Evolutionary conservation across 2,888 invertebrate species (phyloP).

Genomic region (Oxycera nigricornis): DNA sequence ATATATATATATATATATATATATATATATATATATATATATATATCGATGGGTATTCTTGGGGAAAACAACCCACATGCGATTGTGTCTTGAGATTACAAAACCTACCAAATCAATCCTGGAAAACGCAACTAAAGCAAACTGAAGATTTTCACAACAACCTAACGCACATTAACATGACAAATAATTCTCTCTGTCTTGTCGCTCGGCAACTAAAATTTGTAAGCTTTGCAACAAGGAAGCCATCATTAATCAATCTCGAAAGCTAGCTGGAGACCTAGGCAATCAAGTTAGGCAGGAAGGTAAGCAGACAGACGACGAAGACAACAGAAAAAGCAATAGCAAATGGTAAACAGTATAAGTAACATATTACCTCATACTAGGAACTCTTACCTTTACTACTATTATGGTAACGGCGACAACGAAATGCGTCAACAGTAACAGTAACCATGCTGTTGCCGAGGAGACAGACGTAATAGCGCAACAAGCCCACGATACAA

Average conservation of each 20-base stretch:
- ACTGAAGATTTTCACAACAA: too few relatives aligned
- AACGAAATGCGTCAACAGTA: neutral
- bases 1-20: too few relatives aligned
- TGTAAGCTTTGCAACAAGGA: constrained; percentile 28
- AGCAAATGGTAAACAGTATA: constrained; percentile 15
- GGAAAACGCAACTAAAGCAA: too few relatives aligned
- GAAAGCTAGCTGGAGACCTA: too few relatives aligned
- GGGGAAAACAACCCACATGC: too few relatives aligned
- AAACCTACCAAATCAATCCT: too few relatives aligned
- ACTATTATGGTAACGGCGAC: neutral
- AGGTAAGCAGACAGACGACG: neutral
- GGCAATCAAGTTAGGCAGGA: neutral
- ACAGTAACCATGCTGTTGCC: neutral
- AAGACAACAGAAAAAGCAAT: neutral
- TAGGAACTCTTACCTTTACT: constrained; percentile 30
- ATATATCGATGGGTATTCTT: too few relatives aligned
- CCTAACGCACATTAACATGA: too few relatives aligned
- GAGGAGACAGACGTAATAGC: neutral
- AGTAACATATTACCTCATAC: constrained; percentile 35
- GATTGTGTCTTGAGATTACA: too few relatives aligned
- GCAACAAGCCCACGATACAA: neutral
- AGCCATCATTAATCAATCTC: constrained; percentile 35
- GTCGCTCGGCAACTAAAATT: too few relatives aligned
- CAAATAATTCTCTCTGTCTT: too few relatives aligned
- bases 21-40: too few relatives aligned